phyloP scores from a whole-genome alignment of 1,140 invertebrate species.

The Aplysia californica region DNA sequence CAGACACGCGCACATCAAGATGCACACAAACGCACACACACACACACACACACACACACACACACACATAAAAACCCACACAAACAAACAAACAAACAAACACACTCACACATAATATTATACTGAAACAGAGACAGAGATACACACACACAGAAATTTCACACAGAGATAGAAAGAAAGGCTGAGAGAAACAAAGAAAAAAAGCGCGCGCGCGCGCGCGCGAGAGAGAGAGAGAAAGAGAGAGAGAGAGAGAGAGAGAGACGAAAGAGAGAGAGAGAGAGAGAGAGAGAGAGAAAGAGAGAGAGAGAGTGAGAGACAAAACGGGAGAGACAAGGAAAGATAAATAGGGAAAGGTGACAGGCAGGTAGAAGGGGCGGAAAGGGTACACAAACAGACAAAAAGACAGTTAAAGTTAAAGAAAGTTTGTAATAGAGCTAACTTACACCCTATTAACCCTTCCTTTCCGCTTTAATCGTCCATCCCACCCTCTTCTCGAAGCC shows the following conservation, averaged over 20 bases:
- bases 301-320: conserved; percentile 3
- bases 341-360: not conserved
- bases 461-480: not conserved
- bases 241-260: conserved; percentile 30
- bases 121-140: conserved; percentile 13
- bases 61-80: conserved; percentile 1
- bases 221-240: conserved; percentile 32
- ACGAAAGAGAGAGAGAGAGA: conserved; percentile 20
- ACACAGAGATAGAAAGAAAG: conserved; percentile 3
- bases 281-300: conserved; percentile 3
- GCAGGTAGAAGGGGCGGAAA: not conserved
- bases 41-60: not conserved
- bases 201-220: not conserved
- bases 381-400: not conserved
- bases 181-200: not conserved
- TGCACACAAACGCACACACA: not conserved
- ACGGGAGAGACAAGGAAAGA: conserved; percentile 4
- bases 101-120: not conserved
- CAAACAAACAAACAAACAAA: not conserved
- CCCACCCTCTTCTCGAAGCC: not conserved
- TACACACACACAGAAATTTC: conserved; percentile 3
- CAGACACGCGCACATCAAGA: too few relatives aligned
- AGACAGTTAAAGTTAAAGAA: not conserved
- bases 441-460: too few relatives aligned
- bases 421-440: too few relatives aligned